Conservation (phyloP, 2,797 vertebrate genomes). For the Arremon brunneinucha region DNA sequence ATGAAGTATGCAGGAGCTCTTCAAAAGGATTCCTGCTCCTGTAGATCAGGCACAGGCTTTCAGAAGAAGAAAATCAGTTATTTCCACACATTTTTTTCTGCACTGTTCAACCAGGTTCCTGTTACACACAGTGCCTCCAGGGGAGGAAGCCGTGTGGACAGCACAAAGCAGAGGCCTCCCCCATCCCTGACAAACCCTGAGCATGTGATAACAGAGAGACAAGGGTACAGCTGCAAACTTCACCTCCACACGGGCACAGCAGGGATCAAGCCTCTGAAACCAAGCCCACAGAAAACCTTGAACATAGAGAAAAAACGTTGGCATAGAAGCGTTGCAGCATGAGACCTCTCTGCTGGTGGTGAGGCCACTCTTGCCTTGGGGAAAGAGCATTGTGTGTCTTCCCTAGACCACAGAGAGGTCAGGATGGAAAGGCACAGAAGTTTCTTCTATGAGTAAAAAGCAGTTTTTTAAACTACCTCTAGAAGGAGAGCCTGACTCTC, state of each 20-base stretch:
- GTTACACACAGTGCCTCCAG: fast-evolving
- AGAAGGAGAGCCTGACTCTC: background rate
- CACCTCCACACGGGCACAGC: background rate
- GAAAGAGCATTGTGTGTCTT: background rate
- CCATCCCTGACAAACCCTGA: background rate
- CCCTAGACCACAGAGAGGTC: background rate
- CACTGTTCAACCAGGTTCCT: background rate
- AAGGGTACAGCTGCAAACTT: background rate
- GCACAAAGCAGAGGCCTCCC: background rate
- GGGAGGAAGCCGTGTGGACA: background rate
- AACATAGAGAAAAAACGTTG: background rate
- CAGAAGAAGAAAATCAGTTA: background rate
- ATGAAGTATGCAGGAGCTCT: background rate
- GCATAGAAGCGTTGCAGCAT: background rate
- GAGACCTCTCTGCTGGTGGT: background rate
- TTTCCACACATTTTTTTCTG: background rate
- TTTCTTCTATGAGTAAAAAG: background rate
- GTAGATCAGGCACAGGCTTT: background rate
- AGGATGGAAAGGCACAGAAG: background rate
- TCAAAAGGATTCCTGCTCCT: background rate
- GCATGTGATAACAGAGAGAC: background rate
- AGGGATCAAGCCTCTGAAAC: background rate
- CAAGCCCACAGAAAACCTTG: background rate
- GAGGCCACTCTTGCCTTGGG: background rate
- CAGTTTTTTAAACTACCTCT: background rate